phyloP scores from a whole-genome alignment of 2,113 vertebrate genomes.

The Ciconia boyciana region DNA sequence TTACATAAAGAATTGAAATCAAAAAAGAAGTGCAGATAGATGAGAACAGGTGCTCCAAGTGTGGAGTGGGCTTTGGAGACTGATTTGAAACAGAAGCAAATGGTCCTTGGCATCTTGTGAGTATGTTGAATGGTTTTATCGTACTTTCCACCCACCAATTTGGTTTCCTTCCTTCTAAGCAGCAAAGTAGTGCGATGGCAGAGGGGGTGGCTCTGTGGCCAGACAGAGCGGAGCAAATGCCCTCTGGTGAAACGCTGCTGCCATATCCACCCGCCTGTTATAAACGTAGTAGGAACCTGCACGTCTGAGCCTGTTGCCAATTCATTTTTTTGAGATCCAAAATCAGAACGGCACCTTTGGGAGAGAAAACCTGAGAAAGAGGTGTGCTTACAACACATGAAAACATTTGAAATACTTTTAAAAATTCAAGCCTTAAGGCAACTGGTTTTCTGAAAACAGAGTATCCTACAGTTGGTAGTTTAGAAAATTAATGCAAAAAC shows the following conservation, averaged over 20 bases:
- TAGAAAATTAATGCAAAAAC: constrained; percentile 77
- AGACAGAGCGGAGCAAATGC: not conserved
- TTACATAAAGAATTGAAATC: constrained; percentile 22
- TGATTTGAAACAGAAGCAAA: constrained; percentile 12
- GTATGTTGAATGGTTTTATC: not conserved
- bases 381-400: constrained; percentile 48
- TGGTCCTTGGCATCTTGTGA: not conserved
- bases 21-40: not conserved
- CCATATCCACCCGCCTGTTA: not conserved
- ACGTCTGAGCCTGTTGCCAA: not conserved
- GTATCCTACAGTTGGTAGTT: constrained; percentile 73
- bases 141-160: not conserved
- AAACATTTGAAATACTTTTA: constrained; percentile 56
- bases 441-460: constrained; percentile 74
- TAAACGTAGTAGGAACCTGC: not conserved
- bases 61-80: constrained; percentile 20
- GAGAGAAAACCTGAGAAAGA: constrained; percentile 43
- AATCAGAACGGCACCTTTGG: not conserved
- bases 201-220: not conserved
- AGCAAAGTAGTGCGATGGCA: not conserved
- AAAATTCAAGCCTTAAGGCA: constrained; percentile 68
- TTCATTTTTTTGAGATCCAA: not conserved
- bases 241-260: not conserved
- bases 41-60: not conserved
- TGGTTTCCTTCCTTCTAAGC: not conserved